Evolutionary conservation across 2,113 vertebrate species (phyloP), one percentile per base, ranked within the genome.

Genomic region (Trachemys scripta): DNA sequence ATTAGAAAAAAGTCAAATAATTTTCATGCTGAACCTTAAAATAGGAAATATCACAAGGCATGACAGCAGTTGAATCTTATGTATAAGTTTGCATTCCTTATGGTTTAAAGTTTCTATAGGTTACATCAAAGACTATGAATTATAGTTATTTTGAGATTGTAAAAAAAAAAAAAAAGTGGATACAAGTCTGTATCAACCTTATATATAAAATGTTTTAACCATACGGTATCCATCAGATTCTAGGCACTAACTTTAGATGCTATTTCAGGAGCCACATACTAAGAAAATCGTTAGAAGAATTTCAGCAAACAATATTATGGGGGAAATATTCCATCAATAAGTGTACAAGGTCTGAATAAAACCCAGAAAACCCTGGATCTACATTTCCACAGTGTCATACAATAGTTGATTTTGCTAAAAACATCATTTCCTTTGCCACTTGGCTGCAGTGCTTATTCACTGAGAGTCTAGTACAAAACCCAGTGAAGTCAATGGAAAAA

Each of bases 401-500:
- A 51, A 80, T 22, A 14, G 4, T 76, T 25, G n/a, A 45, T 86
- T 88, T 62, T 91, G 49, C 80, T 78, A 78, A 45, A 47, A 47
- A 45, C 1, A 16, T 49, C 14, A 85, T 38, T 57, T 56, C 53
- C 80, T 38, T 75, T 93, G 78, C 86, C 47, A 90, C 29, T 65
- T 95, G 82, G 85, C 91, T 90, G 82, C 45, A 83, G 82, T 85
- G 80, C 65, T 94, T 93, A 85, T 85, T 27, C 42, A 47, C 69
- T 93, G 92, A 90, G 25, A 85, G 10, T 3, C 14, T 35, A 59
- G 80, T 94, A 69, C 88, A 80, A n/a, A 92, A 65, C 29, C 80
- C 56, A 69, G 24, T n/a, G 50, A 93, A 90, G 54, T 88, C 93
- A 91, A 87, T 85, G 69, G 84, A 92, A 96, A 93, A 53, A 76